A percentile compares a stretch with the other conserved stretches of the same genome.
These are phyloP conservation scores for Imbricaverruca yamaguchii DNA, from an alignment of 2,888 invertebrate genomes.

Conservation along the genomic window DNA sequence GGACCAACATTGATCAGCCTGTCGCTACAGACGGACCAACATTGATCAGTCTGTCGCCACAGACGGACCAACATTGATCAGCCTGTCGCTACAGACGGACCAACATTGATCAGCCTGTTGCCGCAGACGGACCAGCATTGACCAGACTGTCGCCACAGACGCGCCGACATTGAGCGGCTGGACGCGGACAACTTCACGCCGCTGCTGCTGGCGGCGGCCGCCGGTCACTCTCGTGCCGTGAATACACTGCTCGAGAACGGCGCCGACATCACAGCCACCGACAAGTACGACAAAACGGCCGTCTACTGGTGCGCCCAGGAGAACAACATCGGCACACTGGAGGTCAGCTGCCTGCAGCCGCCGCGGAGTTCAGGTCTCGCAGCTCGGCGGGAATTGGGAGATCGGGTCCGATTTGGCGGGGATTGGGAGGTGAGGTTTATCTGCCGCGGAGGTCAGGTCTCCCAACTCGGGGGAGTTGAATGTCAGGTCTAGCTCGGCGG, in stretches of 20 bases:
- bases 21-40: no score
- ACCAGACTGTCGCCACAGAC: slow-evolving; percentile 35
- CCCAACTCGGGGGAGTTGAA: no score
- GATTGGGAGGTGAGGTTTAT: no score
- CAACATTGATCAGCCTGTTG: no score
- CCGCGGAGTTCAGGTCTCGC: not conserved
- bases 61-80: no score
- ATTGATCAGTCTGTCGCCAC: no score
- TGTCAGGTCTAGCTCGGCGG: no score
- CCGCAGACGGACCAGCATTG: no score
- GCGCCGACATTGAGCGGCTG: slow-evolving; percentile 40
- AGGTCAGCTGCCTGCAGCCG: slow-evolving; percentile 35
- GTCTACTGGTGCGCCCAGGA: slow-evolving; percentile 43
- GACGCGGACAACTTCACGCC: slow-evolving; percentile 45
- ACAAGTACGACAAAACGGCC: slow-evolving; percentile 45
- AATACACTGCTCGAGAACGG: slow-evolving; percentile 39
- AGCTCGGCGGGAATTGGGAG: slow-evolving; percentile 14
- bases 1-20: no score
- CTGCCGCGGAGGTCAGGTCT: no score
- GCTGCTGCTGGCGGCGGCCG: slow-evolving; percentile 42
- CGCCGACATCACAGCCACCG: slow-evolving; percentile 41
- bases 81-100: no score
- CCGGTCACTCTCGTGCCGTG: slow-evolving; percentile 42
- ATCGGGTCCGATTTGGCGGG: no score
- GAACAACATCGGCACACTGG: slow-evolving; percentile 41